phyloP scores from a whole-genome alignment of 2,888 invertebrate genomes.

The Neocrepidodera transversa region DNA sequence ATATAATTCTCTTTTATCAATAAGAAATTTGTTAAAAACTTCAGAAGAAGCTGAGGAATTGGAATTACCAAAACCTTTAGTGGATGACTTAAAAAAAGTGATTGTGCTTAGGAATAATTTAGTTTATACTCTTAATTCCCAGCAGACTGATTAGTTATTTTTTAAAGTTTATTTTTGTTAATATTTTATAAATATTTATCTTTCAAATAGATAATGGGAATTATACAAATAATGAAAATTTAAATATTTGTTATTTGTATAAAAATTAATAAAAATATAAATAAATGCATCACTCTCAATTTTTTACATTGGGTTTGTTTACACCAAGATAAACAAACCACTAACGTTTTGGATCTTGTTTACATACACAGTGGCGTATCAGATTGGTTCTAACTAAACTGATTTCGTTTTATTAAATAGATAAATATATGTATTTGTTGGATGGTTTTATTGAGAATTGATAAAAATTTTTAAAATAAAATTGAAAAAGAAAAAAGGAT shows the following conservation, averaged over 20 bases:
- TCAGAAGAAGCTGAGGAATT: conserved; percentile 56
- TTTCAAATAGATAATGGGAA: background rate
- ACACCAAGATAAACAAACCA: no score
- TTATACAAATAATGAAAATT: background rate
- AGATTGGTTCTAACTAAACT: no score
- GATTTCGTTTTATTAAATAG: no score
- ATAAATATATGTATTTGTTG: no score
- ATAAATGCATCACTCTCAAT: no score
- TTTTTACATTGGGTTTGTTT: no score
- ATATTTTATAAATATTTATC: background rate
- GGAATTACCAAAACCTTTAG: conserved; percentile 60
- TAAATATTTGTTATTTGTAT: background rate
- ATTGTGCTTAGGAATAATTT: conserved; percentile 39
- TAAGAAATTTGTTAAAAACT: conserved; percentile 58
- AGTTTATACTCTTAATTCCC: conserved; percentile 7
- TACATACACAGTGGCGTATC: no score
- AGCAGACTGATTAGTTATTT: background rate
- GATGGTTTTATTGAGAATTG: no score
- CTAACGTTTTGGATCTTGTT: no score
- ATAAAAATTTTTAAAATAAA: no score
- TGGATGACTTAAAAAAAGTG: conserved; percentile 56
- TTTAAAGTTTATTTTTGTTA: background rate
- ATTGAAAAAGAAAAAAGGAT: no score
- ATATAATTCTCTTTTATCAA: conserved; percentile 59
- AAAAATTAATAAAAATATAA: no score